A percentile compares a stretch with the other conserved stretches of the same genome.
Conservation (phyloP, 2,113 vertebrate genomes). For the Leiothrix lutea region DNA sequence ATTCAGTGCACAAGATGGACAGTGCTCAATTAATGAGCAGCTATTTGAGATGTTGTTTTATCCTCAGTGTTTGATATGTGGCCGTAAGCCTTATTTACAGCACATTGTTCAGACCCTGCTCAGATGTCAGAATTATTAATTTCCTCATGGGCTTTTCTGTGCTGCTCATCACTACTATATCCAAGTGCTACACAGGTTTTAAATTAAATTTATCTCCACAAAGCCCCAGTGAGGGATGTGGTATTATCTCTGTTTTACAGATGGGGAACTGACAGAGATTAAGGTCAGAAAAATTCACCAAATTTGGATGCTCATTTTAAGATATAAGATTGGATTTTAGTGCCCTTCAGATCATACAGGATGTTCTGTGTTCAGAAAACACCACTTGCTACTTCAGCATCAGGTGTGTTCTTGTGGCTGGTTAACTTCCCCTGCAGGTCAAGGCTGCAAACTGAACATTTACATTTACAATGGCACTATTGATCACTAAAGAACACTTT, state of each 20-base stretch:
- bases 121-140: conserved; percentile 34
- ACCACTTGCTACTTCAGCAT: neutral
- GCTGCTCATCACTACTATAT: neutral
- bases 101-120: neutral
- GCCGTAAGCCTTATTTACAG: conserved; percentile 16
- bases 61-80: neutral
- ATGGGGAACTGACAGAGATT: conserved; percentile 29
- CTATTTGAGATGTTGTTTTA: neutral
- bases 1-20: neutral
- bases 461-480: neutral
- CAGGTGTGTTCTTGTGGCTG: neutral
- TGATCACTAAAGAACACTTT: neutral
- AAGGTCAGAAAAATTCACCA: conserved; percentile 24
- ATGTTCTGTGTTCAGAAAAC: neutral
- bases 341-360: neutral
- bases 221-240: neutral
- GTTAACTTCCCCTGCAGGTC: neutral
- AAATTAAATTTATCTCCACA: conserved; percentile 54
- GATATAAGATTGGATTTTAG: neutral
- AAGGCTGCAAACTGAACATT: neutral
- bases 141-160: conserved; percentile 14
- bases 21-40: neutral
- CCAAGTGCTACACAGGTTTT: conserved; percentile 32
- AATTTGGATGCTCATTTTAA: conserved; percentile 19
- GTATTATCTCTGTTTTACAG: conserved; percentile 45